Evolutionary conservation across 1,140 invertebrate species (phyloP), one percentile per base, ranked within the genome.

Genomic region (Tetramorium alpestre): DNA sequence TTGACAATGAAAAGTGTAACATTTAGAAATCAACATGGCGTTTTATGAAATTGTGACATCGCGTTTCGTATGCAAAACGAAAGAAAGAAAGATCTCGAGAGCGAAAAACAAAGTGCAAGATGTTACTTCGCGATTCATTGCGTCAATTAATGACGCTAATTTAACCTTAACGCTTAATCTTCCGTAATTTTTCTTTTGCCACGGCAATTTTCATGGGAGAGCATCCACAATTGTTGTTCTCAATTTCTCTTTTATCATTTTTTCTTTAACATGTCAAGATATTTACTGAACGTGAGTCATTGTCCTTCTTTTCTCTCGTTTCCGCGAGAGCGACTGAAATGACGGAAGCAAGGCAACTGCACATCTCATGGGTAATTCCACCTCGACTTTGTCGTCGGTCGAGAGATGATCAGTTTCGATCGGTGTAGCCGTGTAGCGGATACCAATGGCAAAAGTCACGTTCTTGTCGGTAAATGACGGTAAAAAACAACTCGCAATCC

Each of bases 401-500:
- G 60, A 54, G 44, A 11, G 76, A 80, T 80, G 76, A 80, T 80
- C 76, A 8, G 47, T 80, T 80, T n/a, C 44, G 60, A 33, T 44
- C 60, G 28, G 28, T 51, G 56, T 77, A 25, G 62, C 60, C n/a
- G 28, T 51, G 56, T 77, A 25, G 62, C 76, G n/a, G 47, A 67
- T 80, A 25, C 58, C 60, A 60, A 65, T 80, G 60, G 60, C 76
- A 51, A 78, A 64, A 78, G 60, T n/a, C 60, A 80, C 51, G 54
- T 80, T 80, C 62, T 80, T 67, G n/a, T 80, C 44, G 76, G 44
- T 22, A 28, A 54, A 67, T 33, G 58, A 13, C 28, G 44, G 6
- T 65, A 38, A 80, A 80, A 78, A 65, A 65, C 6, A 41, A 65
- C 1, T 38, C 47, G 33, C 28, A 65, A 16, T 11, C 49, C 13